phyloP scores from a whole-genome alignment of 2,113 vertebrate species.

The Mandrillus leucophaeus region DNA sequence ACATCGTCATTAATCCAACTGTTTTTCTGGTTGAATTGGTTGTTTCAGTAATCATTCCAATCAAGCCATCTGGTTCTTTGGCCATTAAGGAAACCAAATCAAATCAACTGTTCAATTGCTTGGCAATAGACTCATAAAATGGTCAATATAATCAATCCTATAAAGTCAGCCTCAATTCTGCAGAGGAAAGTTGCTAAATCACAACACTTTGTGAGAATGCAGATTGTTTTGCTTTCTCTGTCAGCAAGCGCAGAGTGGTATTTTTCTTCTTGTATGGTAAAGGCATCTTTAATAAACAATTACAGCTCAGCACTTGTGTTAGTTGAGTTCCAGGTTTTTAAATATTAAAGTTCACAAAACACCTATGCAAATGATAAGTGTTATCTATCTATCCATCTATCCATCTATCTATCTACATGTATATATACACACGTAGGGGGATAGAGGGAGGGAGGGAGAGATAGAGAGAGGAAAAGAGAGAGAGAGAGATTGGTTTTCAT shows the following conservation, averaged over 20 bases:
- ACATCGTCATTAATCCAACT: conserved; percentile 39
- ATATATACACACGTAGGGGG: not conserved
- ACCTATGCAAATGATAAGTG: conserved; percentile 30
- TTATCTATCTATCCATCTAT: too few species aligned
- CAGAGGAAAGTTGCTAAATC: not conserved
- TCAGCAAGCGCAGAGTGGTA: not conserved
- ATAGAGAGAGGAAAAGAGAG: not conserved
- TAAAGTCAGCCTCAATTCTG: conserved; percentile 9
- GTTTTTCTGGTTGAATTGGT: conserved; percentile 40
- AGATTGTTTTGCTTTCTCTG: not conserved
- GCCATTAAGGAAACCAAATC: conserved; percentile 55
- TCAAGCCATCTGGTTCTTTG: conserved; percentile 49
- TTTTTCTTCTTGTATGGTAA: conserved; percentile 11
- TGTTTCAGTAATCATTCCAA: conserved; percentile 35
- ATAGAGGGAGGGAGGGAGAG: not conserved
- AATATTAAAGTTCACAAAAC: conserved; percentile 60
- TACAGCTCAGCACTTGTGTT: not conserved
- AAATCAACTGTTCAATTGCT: conserved; percentile 50
- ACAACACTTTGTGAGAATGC: not conserved
- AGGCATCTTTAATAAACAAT: conserved; percentile 50
- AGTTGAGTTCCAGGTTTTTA: conserved; percentile 43
- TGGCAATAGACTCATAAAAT: conserved; percentile 11
- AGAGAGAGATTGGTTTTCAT: not conserved
- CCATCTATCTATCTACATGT: too few species aligned
- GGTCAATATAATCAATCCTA: conserved; percentile 57